A percentile compares a stretch with the other conserved stretches of the same genome.
Evolutionary conservation across 2,888 invertebrate genomes (phyloP).

Genomic region (Pandemis cinnamomeana): DNA sequence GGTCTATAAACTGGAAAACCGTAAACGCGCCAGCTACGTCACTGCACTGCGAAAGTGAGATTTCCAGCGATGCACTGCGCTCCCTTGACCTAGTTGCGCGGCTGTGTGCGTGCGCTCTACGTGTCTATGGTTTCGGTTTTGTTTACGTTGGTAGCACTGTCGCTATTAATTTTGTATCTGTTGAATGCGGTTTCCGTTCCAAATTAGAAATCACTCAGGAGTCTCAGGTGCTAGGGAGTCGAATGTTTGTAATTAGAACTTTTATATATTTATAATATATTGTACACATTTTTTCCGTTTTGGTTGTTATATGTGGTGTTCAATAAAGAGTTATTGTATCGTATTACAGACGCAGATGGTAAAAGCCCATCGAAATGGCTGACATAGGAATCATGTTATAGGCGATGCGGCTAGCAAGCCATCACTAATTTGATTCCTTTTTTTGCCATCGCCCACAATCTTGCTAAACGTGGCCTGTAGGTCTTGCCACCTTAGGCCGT

Average conservation of each 20-base stretch:
- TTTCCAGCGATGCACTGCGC: slow-evolving; percentile 83
- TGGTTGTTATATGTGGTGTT: too few relatives aligned
- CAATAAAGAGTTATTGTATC: not conserved
- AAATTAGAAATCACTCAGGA: slow-evolving; percentile 21
- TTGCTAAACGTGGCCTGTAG: too few relatives aligned
- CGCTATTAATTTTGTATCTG: slow-evolving; percentile 29
- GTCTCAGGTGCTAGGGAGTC: not conserved
- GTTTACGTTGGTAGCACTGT: slow-evolving; percentile 37
- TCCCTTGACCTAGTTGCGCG: slow-evolving; percentile 80
- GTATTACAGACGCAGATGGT: too few relatives aligned
- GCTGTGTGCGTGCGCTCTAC: slow-evolving; percentile 38
- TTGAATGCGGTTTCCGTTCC: slow-evolving; percentile 23
- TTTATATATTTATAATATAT: too few relatives aligned
- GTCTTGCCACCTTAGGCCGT: too few relatives aligned
- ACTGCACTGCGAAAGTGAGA: slow-evolving; percentile 78
- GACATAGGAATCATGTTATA: too few relatives aligned
- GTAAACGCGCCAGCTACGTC: slow-evolving; percentile 60
- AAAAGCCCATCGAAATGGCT: too few relatives aligned
- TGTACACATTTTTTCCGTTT: too few relatives aligned
- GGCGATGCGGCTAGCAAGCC: too few relatives aligned
- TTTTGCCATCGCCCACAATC: too few relatives aligned
- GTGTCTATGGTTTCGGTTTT: slow-evolving; percentile 41
- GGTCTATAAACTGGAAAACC: slow-evolving; percentile 50
- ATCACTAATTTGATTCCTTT: too few relatives aligned
- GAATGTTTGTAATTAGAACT: slow-evolving; percentile 3